phyloP scores from a whole-genome alignment of 2,113 vertebrate species.

The Paralichthys olivaceus region DNA sequence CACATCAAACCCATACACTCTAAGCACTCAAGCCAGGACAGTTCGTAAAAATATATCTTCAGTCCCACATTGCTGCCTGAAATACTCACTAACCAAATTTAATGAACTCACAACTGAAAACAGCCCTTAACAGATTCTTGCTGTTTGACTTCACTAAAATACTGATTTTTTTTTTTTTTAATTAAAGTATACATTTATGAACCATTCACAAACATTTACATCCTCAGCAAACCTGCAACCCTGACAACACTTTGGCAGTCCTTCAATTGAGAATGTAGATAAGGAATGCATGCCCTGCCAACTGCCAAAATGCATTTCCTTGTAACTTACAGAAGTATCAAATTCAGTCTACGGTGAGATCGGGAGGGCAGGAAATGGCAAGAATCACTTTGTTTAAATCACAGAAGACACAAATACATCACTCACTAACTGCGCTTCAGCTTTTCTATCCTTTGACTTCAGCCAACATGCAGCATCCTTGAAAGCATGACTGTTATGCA shows the following conservation, averaged over 20 bases:
- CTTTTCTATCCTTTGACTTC: background rate
- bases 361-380: background rate
- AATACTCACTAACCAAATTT: background rate
- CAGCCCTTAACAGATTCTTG: no score
- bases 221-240: slow-evolving; percentile 17
- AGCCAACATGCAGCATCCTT: slow-evolving; percentile 14
- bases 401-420: background rate
- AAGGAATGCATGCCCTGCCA: background rate
- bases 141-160: background rate
- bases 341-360: slow-evolving; percentile 4
- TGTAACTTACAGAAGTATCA: slow-evolving; percentile 38
- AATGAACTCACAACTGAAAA: background rate
- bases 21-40: no score
- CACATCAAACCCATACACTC: no score
- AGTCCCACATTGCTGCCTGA: no score
- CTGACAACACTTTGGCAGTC: slow-evolving; percentile 4
- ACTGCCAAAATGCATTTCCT: slow-evolving; percentile 55
- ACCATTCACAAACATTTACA: background rate
- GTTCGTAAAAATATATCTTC: no score
- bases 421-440: background rate
- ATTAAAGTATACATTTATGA: background rate
- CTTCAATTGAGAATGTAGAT: slow-evolving; percentile 18
- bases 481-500: slow-evolving; percentile 25
- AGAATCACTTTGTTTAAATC: slow-evolving; percentile 8
- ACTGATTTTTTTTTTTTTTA: no score